Conservation (phyloP, 2,113 vertebrate genomes). For the Acrocephalus arundinaceus region DNA sequence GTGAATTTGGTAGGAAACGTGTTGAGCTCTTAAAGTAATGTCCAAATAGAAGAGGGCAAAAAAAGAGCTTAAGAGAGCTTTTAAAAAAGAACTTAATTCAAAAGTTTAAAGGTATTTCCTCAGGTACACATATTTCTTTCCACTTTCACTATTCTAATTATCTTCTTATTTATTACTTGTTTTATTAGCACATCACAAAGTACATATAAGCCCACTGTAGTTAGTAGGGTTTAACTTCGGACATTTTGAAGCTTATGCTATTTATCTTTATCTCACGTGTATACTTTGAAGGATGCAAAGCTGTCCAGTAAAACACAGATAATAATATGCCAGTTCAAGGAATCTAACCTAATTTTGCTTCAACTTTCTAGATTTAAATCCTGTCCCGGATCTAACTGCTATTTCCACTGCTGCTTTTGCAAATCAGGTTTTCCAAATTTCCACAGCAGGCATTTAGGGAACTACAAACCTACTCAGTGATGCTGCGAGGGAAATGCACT, state of each 20-base stretch:
- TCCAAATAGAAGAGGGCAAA: neutral
- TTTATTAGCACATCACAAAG: neutral
- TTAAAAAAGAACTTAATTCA: neutral
- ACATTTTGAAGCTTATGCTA: neutral
- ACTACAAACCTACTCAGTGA: neutral
- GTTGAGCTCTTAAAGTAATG: neutral
- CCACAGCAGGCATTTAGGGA: constrained; percentile 2
- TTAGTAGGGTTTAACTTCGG: neutral
- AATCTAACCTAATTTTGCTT: constrained; percentile 11
- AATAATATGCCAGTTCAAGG: neutral
- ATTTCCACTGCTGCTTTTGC: neutral
- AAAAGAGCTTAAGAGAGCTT: neutral
- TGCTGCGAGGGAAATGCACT: neutral
- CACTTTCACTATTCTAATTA: neutral
- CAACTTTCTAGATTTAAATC: constrained; percentile 18
- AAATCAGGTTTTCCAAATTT: constrained; percentile 6
- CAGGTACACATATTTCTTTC: neutral
- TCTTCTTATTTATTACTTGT: neutral
- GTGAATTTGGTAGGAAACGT: neutral
- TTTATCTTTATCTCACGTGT: neutral
- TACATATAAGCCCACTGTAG: neutral
- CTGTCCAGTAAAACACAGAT: neutral
- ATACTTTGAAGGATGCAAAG: neutral
- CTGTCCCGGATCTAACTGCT: neutral
- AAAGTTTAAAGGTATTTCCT: neutral